Evolutionary conservation across 2,113 vertebrate species (phyloP).

Genomic region (Salvator merianae): DNA sequence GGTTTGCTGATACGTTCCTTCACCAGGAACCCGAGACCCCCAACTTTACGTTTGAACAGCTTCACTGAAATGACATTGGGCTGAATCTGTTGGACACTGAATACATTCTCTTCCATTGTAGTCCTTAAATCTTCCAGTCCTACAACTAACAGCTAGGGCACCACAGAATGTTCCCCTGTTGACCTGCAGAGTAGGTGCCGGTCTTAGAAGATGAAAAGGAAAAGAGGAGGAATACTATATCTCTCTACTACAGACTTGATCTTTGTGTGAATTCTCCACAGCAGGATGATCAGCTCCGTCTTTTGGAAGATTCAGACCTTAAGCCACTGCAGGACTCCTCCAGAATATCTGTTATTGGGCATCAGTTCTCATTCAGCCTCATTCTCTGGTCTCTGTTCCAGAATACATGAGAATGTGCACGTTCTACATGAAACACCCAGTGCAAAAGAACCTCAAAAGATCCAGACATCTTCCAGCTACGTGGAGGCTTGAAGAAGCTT

Average conservation of each 20-base stretch:
- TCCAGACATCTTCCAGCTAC: background rate
- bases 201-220: background rate
- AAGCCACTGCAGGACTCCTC: background rate
- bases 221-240: background rate
- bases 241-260: background rate
- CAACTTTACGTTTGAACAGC: constrained; percentile 93
- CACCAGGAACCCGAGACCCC: constrained; percentile 94
- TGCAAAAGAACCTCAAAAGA: background rate
- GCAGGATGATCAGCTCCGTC: background rate
- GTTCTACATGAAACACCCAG: constrained; percentile 17
- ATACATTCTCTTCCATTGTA: constrained; percentile 88
- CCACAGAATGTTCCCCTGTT: rapidly evolving
- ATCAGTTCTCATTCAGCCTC: constrained; percentile 17
- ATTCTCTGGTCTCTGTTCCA: background rate
- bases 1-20: constrained; percentile 94
- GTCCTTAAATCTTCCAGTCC: constrained; percentile 19
- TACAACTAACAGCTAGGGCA: background rate
- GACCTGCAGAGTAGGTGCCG: background rate
- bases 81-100: constrained; percentile 93
- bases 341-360: constrained; percentile 24
- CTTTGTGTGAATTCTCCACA: background rate
- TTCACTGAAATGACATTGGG: constrained; percentile 97
- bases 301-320: background rate
- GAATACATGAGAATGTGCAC: background rate
- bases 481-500: constrained; percentile 4